Evolutionary conservation across 2,113 vertebrate species (phyloP).

Genomic region (Tympanuchus pallidicinctus): DNA sequence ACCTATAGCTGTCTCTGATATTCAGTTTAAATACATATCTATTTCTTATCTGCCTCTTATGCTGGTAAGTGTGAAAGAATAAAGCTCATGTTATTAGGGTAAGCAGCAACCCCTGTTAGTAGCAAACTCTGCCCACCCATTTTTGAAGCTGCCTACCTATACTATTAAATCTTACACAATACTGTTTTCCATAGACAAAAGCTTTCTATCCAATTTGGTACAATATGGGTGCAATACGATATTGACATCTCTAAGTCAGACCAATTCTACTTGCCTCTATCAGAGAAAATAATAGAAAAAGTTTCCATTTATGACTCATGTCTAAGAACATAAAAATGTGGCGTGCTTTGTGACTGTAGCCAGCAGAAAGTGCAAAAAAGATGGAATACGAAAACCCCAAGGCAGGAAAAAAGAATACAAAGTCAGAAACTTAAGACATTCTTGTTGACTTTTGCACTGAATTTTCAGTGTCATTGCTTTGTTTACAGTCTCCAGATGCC

Average conservation of each 20-base stretch:
- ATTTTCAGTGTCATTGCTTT: background rate
- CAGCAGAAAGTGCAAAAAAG: background rate
- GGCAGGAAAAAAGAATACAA: background rate
- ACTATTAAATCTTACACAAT: background rate
- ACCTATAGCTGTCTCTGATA: background rate
- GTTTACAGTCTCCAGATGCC: background rate
- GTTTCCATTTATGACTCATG: background rate
- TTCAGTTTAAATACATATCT: background rate
- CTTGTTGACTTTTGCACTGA: background rate
- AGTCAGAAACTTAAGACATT: background rate
- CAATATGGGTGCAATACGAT: background rate
- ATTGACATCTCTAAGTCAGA: background rate
- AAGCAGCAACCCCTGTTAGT: background rate
- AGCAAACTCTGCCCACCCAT: background rate
- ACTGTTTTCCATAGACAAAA: background rate
- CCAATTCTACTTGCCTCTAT: background rate
- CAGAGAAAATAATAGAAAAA: background rate
- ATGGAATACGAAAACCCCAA: background rate
- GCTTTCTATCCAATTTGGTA: background rate
- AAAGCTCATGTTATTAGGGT: background rate
- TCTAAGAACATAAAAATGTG: background rate
- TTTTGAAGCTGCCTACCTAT: background rate
- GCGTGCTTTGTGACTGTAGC: background rate
- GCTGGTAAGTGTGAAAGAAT: background rate
- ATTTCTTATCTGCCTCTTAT: background rate